Conservation (phyloP, 2,113 vertebrate genomes). For the Neomonachus schauinslandi region DNA sequence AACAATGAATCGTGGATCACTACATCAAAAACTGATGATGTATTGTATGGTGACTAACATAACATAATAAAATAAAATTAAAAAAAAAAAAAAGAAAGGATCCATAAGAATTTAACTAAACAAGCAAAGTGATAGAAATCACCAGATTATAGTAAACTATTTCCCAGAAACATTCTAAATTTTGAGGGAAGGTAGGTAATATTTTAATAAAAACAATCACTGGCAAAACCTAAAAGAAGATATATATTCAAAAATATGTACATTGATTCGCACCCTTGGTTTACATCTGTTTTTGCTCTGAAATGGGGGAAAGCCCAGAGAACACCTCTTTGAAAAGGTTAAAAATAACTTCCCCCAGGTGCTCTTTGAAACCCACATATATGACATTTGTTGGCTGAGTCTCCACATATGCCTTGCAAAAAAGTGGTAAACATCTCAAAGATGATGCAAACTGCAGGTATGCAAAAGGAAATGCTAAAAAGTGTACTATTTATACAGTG, state of each 20-base stretch:
- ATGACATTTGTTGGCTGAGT: slow-evolving; percentile 75
- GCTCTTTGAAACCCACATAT: slow-evolving; percentile 71
- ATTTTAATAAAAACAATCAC: slow-evolving; percentile 75
- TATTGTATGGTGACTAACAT: too few relatives aligned
- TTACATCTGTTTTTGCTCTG: slow-evolving; percentile 68
- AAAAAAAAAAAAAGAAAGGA: too few relatives aligned
- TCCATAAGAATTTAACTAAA: slow-evolving; percentile 66
- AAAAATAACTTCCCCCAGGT: slow-evolving; percentile 72
- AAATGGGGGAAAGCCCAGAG: slow-evolving; percentile 79
- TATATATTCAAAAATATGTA: slow-evolving; percentile 53
- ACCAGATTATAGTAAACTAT: slow-evolving; percentile 77
- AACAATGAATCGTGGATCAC: too few relatives aligned
- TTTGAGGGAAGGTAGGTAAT: slow-evolving; percentile 65
- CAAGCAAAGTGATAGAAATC: slow-evolving; percentile 76
- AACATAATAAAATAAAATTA: too few relatives aligned
- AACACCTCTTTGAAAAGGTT: slow-evolving; percentile 72
- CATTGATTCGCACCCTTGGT: slow-evolving; percentile 47
- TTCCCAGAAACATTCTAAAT: slow-evolving; percentile 80
- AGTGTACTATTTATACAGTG: slow-evolving; percentile 70
- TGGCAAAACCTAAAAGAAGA: slow-evolving; percentile 10
- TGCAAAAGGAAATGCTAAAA: slow-evolving; percentile 77
- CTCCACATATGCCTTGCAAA: slow-evolving; percentile 61
- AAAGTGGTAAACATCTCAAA: slow-evolving; percentile 74
- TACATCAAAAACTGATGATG: too few relatives aligned
- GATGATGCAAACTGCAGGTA: slow-evolving; percentile 82